Evolutionary conservation across 2,113 vertebrate species (phyloP), one percentile per base, ranked within the genome.

Genomic region (Cinclus mexicanus): DNA sequence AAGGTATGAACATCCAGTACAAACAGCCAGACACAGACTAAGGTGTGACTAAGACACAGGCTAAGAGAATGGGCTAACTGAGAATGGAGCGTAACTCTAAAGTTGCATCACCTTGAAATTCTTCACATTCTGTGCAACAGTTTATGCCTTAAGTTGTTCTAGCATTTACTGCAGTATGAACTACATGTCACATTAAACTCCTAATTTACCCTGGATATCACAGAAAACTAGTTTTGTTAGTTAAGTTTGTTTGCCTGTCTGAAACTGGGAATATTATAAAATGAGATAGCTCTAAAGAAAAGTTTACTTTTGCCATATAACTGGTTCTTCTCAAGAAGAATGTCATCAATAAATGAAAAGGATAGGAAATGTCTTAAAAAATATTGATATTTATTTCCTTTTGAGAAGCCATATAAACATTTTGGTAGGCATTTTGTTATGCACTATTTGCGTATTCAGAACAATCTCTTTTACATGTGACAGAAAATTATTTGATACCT

Each of bases 1-100:
- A 80, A 93, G 96, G 61, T 28, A 61, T 55, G 90, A 53, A 64
- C 56, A 80, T 87, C 41, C 81, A 90, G 80, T 90, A 91, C 61
- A 93, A 96, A 80, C 13, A 52, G 29, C 64, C 91, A 91, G 60
- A 80, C 75, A 50, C 29, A 74, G 44, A 89, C 60, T 46, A 39
- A 78, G 50, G 59, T 82, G 64, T 8, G 35, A 37, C 35, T 37
- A 37, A 37, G 35, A 37, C 35, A 37, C 35, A 37, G 35, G 35
- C 35, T 37, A 84, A 92, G 33, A 85, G 84, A 63, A n/a, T 52
- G 41, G n/a, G 46, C 33, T 55, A 67, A 63, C 53, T 83, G 35
- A 37, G 35, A 37, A 37, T 37, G 74, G 14, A 86, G 14, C 25
- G 15, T 21, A 77, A 80, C 9, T 69, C 42, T 60, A 8, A 91